phyloP scores from a whole-genome alignment of 2,113 vertebrate genomes.

The Nasalis larvatus region DNA sequence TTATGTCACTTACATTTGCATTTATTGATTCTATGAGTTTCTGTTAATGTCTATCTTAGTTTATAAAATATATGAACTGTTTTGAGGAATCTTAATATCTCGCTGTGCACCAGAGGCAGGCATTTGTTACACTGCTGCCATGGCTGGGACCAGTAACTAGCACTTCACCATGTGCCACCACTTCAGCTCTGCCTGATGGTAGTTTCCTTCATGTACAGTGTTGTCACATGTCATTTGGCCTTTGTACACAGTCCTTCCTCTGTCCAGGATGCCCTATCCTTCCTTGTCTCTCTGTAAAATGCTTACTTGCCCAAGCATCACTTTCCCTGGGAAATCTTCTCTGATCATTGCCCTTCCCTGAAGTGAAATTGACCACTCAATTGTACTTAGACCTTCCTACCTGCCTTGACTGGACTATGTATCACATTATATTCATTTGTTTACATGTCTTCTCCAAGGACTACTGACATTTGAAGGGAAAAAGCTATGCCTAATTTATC shows the following conservation, averaged over 20 bases:
- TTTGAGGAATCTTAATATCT: not conserved
- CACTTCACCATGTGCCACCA: no score
- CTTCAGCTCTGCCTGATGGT: not conserved
- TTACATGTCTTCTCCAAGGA: not conserved
- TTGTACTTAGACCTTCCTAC: not conserved
- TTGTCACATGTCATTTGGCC: not conserved
- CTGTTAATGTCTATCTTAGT: not conserved
- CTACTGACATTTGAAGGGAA: not conserved
- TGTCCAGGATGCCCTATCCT: not conserved
- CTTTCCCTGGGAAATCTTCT: not conserved
- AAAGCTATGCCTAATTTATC: not conserved
- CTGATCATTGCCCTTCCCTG: not conserved
- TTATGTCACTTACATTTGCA: not conserved
- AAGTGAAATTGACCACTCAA: not conserved
- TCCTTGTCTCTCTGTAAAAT: not conserved
- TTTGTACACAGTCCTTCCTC: not conserved
- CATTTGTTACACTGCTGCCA: not conserved
- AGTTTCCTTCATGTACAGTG: not conserved
- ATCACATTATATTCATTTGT: not conserved
- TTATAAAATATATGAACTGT: not conserved
- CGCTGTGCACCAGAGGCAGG: not conserved
- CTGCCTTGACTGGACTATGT: not conserved
- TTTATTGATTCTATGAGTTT: not conserved
- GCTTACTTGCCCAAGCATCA: not conserved
- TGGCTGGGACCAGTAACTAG: not conserved